Conservation (phyloP, 1,140 invertebrate genomes). For the Hylyphantes graminicola region DNA sequence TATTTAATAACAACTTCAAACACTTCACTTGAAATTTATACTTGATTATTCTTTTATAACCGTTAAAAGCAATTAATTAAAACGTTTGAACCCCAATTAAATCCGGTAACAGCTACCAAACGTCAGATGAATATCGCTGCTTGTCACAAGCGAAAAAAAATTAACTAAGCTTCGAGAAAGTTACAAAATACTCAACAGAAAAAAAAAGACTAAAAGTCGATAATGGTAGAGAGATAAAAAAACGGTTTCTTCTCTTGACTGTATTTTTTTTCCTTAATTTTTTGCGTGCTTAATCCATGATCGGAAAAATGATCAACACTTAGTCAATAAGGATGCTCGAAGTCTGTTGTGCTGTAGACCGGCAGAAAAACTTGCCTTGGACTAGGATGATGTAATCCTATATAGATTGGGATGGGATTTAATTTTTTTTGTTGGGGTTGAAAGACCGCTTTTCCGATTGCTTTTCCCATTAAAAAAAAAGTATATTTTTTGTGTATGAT, state of each 20-base stretch:
- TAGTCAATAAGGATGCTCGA: constrained; percentile 37
- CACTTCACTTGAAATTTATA: constrained; percentile 14
- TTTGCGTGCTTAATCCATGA: constrained; percentile 28
- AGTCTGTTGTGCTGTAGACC: constrained; percentile 23
- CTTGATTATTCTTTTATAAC: not conserved
- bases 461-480: no score
- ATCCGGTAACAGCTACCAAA: constrained; percentile 30
- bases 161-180: not conserved
- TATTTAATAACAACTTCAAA: constrained; percentile 6
- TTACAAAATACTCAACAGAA: not conserved
- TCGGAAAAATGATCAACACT: constrained; percentile 50
- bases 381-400: constrained; percentile 21
- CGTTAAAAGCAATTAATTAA: constrained; percentile 19
- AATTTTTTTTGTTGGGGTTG: not conserved
- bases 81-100: constrained; percentile 44
- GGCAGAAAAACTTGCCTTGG: constrained; percentile 9
- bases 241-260: not conserved
- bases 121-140: constrained; percentile 34
- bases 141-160: constrained; percentile 15
- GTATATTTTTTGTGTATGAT: no score
- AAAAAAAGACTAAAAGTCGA: constrained; percentile 28
- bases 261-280: constrained; percentile 20
- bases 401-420: constrained; percentile 37
- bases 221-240: constrained; percentile 32
- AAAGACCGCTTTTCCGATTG: no score